Percentiles rank a stretch among this genome's conserved stretches.
Conservation (phyloP, 2,113 vertebrate genomes). For the Catagonus wagneri region DNA sequence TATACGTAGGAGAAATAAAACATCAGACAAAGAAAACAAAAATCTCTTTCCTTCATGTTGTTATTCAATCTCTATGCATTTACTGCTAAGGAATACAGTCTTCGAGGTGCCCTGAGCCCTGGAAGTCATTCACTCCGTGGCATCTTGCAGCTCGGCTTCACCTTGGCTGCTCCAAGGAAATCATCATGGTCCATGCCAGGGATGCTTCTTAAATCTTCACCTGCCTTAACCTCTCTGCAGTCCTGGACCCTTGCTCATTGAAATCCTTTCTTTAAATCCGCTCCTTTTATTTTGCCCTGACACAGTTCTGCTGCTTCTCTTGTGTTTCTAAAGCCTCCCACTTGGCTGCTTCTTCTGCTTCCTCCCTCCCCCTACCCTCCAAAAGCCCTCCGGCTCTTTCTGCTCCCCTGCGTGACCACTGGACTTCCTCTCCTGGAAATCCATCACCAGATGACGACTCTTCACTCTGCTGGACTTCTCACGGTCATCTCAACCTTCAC, state of each 20-base stretch:
- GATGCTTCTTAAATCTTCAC: not conserved
- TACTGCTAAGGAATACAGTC: no score
- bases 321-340: not conserved
- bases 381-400: not conserved
- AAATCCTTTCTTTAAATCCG: not conserved
- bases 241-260: not conserved
- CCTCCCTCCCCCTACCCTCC: not conserved
- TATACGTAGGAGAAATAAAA: not conserved
- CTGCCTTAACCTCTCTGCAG: not conserved
- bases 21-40: not conserved
- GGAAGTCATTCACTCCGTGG: not conserved
- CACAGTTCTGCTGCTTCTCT: not conserved
- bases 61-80: not conserved
- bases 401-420: rapidly evolving
- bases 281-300: not conserved
- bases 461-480: not conserved
- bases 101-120: rapidly evolving
- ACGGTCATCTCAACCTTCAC: not conserved
- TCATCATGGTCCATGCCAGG: not conserved
- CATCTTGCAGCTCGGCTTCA: not conserved
- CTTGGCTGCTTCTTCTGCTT: not conserved
- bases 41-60: not conserved
- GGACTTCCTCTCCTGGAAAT: not conserved
- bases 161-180: not conserved
- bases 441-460: not conserved